Evolutionary conservation across 2,888 invertebrate species (phyloP), one percentile per base, ranked within the genome.

Genomic region (Sarcophaga variegata): DNA sequence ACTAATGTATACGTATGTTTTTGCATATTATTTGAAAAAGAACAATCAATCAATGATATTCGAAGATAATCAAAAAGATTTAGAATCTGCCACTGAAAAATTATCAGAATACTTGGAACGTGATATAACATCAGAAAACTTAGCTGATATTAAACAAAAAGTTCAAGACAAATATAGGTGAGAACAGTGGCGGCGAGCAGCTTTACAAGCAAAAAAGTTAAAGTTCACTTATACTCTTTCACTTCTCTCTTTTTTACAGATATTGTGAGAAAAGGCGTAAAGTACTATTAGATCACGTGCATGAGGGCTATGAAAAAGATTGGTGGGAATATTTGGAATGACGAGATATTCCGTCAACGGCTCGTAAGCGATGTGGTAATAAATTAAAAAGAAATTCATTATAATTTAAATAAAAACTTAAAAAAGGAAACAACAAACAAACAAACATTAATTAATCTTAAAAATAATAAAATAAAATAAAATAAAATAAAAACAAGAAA

Each of bases 11-110:
- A 99, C 99, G 74, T 99, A 99, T 94, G 99, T 99, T 90, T 99
- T 99, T 95, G 99, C 99, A 91, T 99, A 98, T 94, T 99, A 99
- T 94, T 95, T 99, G 93, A 96, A 96, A 94, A 98, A 98, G 95
- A 99, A 98, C 95, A 99, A 99, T 95, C 99, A 99, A 94, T 98
- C 98, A 91, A 97, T 97, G 94, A 99, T 99, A 93, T 99, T 99
- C 94, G 99, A 99, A 95, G 98, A 98, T 94, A 99, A 99, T 95
- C 99, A 99, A 95, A 97, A 97, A 92, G 99, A 99, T 95, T 95
- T 99, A 91, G 99, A 99, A 94, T 97, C 97, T 91, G 98, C 99
- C 90, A 99, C 99, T 60, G 99, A 99, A 94, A 97, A 97, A 90
- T 95, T 99, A 89, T 99, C 99, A 37, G 99, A 99, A 94, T 99